These are phyloP conservation scores for Hyla sarda DNA, from an alignment of 2,113 vertebrate genomes.

Conservation along the genomic window DNA sequence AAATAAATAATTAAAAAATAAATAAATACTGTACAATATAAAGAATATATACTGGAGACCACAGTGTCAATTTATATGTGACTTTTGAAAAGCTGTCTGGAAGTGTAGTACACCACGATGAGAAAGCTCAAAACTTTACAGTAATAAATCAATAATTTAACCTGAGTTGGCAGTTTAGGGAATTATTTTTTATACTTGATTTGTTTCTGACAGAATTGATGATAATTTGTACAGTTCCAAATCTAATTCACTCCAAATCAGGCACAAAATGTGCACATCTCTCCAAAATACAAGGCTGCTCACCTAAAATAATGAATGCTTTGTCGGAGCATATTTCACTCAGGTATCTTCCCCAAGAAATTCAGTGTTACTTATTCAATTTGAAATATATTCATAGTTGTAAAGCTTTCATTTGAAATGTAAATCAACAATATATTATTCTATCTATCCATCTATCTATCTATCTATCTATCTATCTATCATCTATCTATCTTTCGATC, in stretches of 20 bases:
- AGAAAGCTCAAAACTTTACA: too few relatives aligned
- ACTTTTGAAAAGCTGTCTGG: background rate
- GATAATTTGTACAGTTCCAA: conserved; percentile 1
- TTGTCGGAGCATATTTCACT: conserved; percentile 16
- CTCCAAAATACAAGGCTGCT: background rate
- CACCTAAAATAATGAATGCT: background rate
- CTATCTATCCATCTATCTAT: background rate
- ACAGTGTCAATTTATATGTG: background rate
- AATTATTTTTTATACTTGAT: background rate
- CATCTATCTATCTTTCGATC: background rate
- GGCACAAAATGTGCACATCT: conserved; percentile 9
- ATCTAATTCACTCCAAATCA: background rate
- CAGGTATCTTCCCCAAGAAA: background rate
- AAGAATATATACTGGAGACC: background rate
- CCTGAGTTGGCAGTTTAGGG: background rate
- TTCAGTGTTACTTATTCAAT: background rate
- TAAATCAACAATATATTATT: background rate
- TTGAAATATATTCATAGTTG: conserved; percentile 3
- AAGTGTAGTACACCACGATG: background rate
- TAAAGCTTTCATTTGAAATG: background rate
- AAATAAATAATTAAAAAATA: too few relatives aligned
- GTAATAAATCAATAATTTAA: background rate
- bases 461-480: background rate
- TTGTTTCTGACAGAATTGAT: conserved; percentile 28
- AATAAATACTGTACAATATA: too few relatives aligned